Conservation (phyloP, 2,888 invertebrate species). For the Rhagium mordax region DNA sequence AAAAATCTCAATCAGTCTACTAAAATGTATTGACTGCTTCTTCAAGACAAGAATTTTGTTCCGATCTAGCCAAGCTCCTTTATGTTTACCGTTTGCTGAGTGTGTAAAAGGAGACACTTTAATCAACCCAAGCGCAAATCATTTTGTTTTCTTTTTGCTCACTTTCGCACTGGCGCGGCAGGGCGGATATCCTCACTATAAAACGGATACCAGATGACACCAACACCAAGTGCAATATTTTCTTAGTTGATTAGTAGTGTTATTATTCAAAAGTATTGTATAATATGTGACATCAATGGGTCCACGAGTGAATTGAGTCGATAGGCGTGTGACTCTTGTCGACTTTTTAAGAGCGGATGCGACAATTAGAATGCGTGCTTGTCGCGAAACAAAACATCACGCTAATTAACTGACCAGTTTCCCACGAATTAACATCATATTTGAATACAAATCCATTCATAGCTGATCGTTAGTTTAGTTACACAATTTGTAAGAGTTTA, state of each 20-base stretch:
- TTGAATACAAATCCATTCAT: background rate
- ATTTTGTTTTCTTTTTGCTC: constrained; percentile 13
- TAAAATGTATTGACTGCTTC: too few species aligned
- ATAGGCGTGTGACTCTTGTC: constrained; percentile 58
- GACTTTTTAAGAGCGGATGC: constrained; percentile 60
- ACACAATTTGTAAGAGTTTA: too few species aligned
- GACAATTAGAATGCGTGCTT: constrained; percentile 63
- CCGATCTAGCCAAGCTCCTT: background rate
- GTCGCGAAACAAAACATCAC: constrained; percentile 49
- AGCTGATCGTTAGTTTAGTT: too few species aligned
- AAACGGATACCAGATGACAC: constrained; percentile 42
- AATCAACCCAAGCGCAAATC: background rate
- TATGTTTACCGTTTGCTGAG: background rate
- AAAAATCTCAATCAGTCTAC: too few species aligned
- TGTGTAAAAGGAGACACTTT: background rate
- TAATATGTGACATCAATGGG: constrained; percentile 34
- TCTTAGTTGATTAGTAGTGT: constrained; percentile 44
- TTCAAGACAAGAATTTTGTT: background rate
- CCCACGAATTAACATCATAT: constrained; percentile 15
- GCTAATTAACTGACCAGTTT: constrained; percentile 39
- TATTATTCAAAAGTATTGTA: constrained; percentile 41
- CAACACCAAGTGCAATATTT: constrained; percentile 40
- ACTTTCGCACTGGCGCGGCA: constrained; percentile 27
- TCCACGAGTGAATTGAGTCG: constrained; percentile 46
- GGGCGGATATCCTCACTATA: constrained; percentile 40